Conservation (phyloP, 2,797 vertebrate genomes). For the Fringilla coelebs region DNA sequence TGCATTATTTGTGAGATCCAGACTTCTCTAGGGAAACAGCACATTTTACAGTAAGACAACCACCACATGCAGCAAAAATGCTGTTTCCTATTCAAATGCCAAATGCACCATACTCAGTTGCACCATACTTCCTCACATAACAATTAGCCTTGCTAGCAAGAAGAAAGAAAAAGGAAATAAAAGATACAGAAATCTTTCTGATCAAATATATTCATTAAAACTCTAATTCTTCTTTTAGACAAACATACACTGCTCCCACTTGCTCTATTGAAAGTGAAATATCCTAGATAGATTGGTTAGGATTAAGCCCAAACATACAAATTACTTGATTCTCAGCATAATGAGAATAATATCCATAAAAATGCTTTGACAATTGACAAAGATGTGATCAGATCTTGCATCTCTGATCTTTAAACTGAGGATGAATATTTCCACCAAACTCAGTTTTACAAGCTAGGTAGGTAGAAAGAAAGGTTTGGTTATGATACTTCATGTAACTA, state of each 20-base stretch:
- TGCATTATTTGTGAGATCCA: neutral
- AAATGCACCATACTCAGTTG: neutral
- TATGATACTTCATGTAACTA: neutral
- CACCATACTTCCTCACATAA: neutral
- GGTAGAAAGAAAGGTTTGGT: neutral
- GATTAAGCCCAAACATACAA: neutral
- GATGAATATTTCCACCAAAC: neutral
- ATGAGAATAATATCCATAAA: neutral
- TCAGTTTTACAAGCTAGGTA: neutral
- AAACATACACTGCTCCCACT: neutral
- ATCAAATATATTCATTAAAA: neutral
- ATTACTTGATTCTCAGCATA: neutral
- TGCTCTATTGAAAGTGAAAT: neutral
- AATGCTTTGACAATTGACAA: neutral
- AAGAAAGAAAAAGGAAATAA: neutral
- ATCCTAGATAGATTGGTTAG: neutral
- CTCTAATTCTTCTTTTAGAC: neutral
- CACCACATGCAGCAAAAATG: neutral
- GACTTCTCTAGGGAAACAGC: constrained; percentile 27
- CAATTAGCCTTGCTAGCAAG: neutral
- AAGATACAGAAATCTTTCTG: neutral
- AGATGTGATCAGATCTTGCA: neutral
- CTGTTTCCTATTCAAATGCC: constrained; percentile 9
- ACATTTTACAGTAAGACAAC: neutral
- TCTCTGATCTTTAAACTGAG: neutral